Conservation (phyloP, 2,113 vertebrate genomes). For the Picathartes gymnocephalus region DNA sequence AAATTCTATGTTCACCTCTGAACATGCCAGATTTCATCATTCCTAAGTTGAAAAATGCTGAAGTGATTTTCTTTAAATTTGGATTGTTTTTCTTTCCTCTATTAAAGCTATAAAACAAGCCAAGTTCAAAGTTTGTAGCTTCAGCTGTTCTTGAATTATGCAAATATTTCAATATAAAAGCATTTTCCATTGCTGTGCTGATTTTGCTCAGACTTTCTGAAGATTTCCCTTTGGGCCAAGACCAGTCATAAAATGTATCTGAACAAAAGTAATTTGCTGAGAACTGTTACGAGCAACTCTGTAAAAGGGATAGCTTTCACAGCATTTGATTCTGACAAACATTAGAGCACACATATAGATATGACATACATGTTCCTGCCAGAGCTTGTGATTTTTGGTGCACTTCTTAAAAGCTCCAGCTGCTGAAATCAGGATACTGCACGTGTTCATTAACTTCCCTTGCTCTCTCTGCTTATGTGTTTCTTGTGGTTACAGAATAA, state of each 20-base stretch:
- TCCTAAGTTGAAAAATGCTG: slow-evolving; percentile 47
- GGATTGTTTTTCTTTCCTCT: slow-evolving; percentile 55
- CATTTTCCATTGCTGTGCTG: slow-evolving; percentile 43
- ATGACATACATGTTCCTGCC: not conserved
- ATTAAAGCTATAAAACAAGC: slow-evolving; percentile 53
- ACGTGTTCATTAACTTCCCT: not conserved
- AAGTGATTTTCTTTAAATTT: slow-evolving; percentile 42
- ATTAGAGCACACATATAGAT: not conserved
- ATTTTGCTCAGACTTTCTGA: slow-evolving; percentile 38
- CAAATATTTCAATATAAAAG: slow-evolving; percentile 52
- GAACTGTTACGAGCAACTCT: slow-evolving; percentile 17
- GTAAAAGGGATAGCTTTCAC: slow-evolving; percentile 4
- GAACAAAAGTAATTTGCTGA: slow-evolving; percentile 37
- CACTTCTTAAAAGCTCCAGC: not conserved
- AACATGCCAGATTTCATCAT: slow-evolving; percentile 52
- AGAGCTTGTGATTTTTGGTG: not conserved
- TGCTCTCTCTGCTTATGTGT: not conserved
- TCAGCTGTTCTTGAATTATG: slow-evolving; percentile 64
- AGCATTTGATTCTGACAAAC: slow-evolving; percentile 16
- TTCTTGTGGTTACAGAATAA: not conserved
- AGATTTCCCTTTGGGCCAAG: slow-evolving; percentile 42
- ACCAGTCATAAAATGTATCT: slow-evolving; percentile 29
- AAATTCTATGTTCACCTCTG: slow-evolving; percentile 6
- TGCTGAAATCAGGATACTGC: not conserved
- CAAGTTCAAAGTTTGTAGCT: slow-evolving; percentile 56